These are phyloP conservation scores for Xylota sylvarum DNA, from an alignment of 2,888 invertebrate species.

Conservation along the genomic window DNA sequence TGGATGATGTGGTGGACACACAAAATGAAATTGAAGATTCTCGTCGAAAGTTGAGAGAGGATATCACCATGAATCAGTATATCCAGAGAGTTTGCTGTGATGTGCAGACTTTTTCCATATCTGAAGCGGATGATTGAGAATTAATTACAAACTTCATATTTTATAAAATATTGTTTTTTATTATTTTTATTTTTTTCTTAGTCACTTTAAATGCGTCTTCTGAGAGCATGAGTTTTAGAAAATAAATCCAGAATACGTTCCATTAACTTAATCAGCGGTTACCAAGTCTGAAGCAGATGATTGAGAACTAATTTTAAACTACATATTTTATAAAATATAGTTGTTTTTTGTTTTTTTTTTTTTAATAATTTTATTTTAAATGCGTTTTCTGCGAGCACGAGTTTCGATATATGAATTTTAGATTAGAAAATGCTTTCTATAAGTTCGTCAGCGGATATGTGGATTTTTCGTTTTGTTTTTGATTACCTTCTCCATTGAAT, in stretches of 20 bases:
- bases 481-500: conserved; percentile 1
- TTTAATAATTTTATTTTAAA: not conserved
- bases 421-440: not conserved
- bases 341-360: not conserved
- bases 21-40: conserved; percentile 78
- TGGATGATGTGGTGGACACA: conserved; percentile 78
- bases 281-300: not conserved
- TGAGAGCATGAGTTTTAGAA: conserved; percentile 30
- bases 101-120: conserved; percentile 78
- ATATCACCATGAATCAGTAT: conserved; percentile 77
- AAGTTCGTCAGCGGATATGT: conserved; percentile 29
- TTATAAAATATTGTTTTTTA: not conserved
- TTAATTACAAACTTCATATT: not conserved
- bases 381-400: conserved; percentile 45
- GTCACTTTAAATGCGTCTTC: conserved; percentile 32
- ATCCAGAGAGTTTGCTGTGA: conserved; percentile 77
- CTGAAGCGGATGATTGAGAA: conserved; percentile 79
- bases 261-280: conserved; percentile 22
- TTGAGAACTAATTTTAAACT: no score
- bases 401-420: not conserved
- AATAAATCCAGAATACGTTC: not conserved
- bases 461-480: conserved; percentile 1
- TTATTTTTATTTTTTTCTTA: not conserved
- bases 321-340: no score
- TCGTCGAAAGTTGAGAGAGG: conserved; percentile 75